Percentiles rank a stretch among this genome's conserved stretches.
Evolutionary conservation across 1,140 invertebrate species (phyloP).

Genomic region (Drosophila quadrilineata): DNA sequence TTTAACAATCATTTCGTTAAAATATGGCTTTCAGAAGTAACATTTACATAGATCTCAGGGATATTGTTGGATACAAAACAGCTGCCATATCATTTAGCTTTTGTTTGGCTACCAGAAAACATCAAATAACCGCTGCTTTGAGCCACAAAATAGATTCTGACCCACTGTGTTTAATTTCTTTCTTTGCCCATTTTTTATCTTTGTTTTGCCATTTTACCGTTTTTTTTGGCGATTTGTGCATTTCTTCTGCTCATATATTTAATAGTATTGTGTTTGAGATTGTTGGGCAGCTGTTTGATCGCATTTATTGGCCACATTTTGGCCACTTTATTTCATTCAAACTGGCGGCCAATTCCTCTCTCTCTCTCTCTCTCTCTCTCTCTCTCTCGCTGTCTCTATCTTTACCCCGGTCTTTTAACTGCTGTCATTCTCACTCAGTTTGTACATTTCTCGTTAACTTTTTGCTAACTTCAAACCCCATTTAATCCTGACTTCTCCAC

Average conservation of each 20-base stretch:
- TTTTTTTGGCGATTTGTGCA: conserved; percentile 60
- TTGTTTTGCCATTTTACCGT: conserved; percentile 68
- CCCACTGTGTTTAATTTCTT: conserved; percentile 24
- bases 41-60: no score
- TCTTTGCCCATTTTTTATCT: conserved; percentile 56
- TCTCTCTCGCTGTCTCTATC: no score
- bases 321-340: conserved; percentile 45
- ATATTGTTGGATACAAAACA: no score
- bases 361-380: no score
- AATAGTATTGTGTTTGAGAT: conserved; percentile 22
- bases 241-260: conserved; percentile 9
- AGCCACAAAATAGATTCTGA: conserved; percentile 10
- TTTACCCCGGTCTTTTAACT: no score
- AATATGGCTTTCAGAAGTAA: no score
- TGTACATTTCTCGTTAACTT: no score
- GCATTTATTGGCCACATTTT: conserved; percentile 61
- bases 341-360: conserved; percentile 14
- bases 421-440: no score
- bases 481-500: no score
- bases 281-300: conserved; percentile 55
- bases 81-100: neutral
- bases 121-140: conserved; percentile 3
- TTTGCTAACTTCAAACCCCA: no score
- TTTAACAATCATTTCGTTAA: neutral
- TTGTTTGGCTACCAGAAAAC: neutral